Evolutionary conservation across 2,797 vertebrate species (phyloP).

Genomic region (Selene dorsalis): DNA sequence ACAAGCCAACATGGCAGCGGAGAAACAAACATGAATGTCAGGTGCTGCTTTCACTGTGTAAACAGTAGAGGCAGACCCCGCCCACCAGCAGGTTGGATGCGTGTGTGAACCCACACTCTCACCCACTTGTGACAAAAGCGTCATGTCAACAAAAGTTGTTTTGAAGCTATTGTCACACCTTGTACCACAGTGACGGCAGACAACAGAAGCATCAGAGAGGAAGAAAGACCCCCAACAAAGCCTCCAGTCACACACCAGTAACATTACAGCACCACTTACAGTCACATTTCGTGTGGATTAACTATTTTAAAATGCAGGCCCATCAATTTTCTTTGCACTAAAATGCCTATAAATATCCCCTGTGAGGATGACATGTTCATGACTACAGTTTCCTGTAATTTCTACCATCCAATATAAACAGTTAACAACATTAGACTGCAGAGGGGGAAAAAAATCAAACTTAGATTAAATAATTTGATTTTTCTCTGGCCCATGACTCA

Average conservation of each 20-base stretch:
- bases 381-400: background rate
- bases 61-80: constrained; percentile 13
- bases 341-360: background rate
- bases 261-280: no score
- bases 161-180: constrained; percentile 63
- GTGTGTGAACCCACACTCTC: constrained; percentile 26
- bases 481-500: no score
- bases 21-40: background rate
- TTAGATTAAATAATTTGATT: background rate
- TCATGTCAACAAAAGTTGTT: constrained; percentile 51
- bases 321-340: background rate
- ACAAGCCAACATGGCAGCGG: background rate
- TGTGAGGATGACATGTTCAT: no score
- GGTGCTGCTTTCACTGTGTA: constrained; percentile 5
- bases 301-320: background rate
- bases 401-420: background rate
- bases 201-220: background rate
- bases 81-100: constrained; percentile 34
- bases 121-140: constrained; percentile 36
- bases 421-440: no score
- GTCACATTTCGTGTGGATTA: no score
- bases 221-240: background rate
- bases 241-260: background rate
- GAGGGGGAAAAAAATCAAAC: background rate
- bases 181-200: background rate